These are phyloP conservation scores for Drosophila mayri DNA, from an alignment of 1,140 invertebrate species.

Conservation along the genomic window DNA sequence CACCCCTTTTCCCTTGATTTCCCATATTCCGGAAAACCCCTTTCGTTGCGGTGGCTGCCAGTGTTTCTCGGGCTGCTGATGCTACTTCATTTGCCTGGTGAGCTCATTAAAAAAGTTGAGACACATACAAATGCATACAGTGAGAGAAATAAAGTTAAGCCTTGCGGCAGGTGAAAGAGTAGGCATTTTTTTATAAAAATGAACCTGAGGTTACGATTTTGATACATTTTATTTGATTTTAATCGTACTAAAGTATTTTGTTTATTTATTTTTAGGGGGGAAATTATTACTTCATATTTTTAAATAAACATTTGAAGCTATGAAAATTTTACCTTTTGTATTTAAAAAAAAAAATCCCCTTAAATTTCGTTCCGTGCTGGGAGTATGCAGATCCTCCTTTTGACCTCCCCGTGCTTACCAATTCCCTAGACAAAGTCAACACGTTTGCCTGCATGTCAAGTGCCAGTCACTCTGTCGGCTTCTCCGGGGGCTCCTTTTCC, in stretches of 20 bases:
- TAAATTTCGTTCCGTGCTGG: slow-evolving; percentile 4
- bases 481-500: slow-evolving; percentile 10
- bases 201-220: background rate
- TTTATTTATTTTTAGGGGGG: too few relatives aligned
- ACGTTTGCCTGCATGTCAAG: slow-evolving; percentile 78
- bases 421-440: slow-evolving; percentile 65
- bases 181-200: background rate
- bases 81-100: slow-evolving; percentile 58
- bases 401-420: slow-evolving; percentile 10
- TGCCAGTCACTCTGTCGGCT: slow-evolving; percentile 55
- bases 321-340: rapidly evolving
- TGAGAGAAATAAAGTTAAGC: background rate
- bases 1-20: background rate
- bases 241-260: too few relatives aligned
- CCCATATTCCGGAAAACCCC: background rate
- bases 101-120: slow-evolving; percentile 80
- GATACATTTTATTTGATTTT: background rate
- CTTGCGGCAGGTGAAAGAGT: background rate
- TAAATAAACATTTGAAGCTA: background rate
- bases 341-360: background rate
- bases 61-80: slow-evolving; percentile 54
- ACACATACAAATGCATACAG: slow-evolving; percentile 74
- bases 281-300: too few relatives aligned
- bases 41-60: slow-evolving; percentile 52
- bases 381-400: background rate